Percentiles rank a stretch among this genome's conserved stretches.
Conservation (phyloP, 2,888 invertebrate species). For the Doris montereyensis region DNA sequence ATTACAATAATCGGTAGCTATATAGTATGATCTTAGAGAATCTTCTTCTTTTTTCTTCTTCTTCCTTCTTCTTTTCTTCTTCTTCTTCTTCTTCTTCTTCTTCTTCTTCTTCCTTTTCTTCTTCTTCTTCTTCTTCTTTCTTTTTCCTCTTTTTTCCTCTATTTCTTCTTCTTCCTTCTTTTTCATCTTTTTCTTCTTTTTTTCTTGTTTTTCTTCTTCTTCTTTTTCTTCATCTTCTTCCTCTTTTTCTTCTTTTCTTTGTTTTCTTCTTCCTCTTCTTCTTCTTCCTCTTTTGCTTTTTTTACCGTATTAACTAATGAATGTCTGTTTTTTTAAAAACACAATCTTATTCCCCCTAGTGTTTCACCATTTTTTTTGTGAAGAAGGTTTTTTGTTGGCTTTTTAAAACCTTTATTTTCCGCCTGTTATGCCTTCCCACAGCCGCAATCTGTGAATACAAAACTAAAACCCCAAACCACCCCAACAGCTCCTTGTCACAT, state of each 20-base stretch:
- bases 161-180: neutral
- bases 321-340: no score
- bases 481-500: no score
- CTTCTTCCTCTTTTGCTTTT: neutral
- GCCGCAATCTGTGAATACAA: no score
- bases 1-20: no score
- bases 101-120: neutral
- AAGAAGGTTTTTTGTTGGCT: no score
- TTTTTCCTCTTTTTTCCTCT: neutral
- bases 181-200: slow-evolving; percentile 12
- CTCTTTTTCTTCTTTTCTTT: slow-evolving; percentile 2
- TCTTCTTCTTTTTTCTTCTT: neutral
- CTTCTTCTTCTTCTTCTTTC: neutral
- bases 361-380: no score
- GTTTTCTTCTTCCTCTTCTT: slow-evolving; percentile 12
- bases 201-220: neutral
- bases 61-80: neutral
- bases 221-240: neutral
- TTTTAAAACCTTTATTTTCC: no score
- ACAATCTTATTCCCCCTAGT: no score
- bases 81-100: neutral
- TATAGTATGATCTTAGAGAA: no score
- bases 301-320: no score
- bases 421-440: no score
- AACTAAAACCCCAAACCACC: no score